Evolutionary conservation across 2,113 vertebrate genomes (phyloP).

Genomic region (Erythrolamprus reginae): DNA sequence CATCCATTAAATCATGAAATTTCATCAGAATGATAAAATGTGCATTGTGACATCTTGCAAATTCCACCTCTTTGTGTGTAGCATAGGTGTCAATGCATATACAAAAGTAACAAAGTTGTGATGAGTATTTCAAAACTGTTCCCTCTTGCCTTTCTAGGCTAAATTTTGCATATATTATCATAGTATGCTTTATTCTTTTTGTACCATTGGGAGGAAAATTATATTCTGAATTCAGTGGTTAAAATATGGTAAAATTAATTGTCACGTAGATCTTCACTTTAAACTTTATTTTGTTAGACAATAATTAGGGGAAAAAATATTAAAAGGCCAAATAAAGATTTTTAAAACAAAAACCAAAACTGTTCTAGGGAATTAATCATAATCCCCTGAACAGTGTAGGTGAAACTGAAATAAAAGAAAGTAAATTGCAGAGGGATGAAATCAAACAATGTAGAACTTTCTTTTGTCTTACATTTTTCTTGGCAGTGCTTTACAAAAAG

Average conservation of each 20-base stretch:
- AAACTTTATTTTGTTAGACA: slow-evolving; percentile 53
- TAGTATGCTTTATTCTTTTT: slow-evolving; percentile 39
- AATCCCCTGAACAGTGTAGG: slow-evolving; percentile 56
- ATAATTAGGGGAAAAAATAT: slow-evolving; percentile 52
- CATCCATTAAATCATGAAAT: neutral
- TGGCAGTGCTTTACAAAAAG: neutral
- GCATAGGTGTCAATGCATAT: neutral
- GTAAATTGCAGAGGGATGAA: slow-evolving; percentile 52
- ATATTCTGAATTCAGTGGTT: slow-evolving; percentile 48
- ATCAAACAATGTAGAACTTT: slow-evolving; percentile 38
- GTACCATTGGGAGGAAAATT: slow-evolving; percentile 53
- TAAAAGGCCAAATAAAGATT: slow-evolving; percentile 63
- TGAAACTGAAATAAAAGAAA: slow-evolving; percentile 36
- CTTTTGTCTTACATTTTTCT: slow-evolving; percentile 32
- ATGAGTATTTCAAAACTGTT: neutral
- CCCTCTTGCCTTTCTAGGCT: neutral
- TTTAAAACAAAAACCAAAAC: slow-evolving; percentile 58
- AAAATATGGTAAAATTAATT: slow-evolving; percentile 53
- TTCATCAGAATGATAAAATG: neutral
- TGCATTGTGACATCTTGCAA: neutral
- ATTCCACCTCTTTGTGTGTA: neutral
- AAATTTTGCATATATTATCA: slow-evolving; percentile 23
- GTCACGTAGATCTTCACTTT: slow-evolving; percentile 54
- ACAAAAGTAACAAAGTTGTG: neutral
- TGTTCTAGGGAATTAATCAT: slow-evolving; percentile 71